phyloP scores from a whole-genome alignment of 2,113 vertebrate genomes.

The Pteronura brasiliensis region DNA sequence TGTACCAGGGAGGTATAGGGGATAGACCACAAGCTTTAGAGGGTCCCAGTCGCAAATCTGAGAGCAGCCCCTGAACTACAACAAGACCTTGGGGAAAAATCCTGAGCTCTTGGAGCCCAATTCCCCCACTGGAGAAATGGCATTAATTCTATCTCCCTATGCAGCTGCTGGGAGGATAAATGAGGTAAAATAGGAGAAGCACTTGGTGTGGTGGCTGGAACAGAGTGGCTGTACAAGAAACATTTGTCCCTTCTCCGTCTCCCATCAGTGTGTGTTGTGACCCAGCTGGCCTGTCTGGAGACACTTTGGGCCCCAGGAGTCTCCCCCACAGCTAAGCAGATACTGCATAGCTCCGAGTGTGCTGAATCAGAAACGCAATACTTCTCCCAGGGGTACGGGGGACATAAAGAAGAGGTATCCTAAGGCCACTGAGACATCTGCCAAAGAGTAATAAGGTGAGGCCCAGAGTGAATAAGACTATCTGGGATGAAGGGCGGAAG shows the following conservation, averaged over 20 bases:
- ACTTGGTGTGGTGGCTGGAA: background rate
- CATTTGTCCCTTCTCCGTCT: accelerated
- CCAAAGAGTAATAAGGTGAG: background rate
- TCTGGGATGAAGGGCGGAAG: background rate
- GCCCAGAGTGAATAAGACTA: background rate
- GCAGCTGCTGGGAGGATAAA: background rate
- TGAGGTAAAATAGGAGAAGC: background rate
- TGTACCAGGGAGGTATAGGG: background rate
- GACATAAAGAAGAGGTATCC: background rate
- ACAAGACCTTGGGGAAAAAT: background rate
- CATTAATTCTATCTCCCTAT: background rate
- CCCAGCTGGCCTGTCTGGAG: background rate
- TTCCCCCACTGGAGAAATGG: background rate
- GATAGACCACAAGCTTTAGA: background rate
- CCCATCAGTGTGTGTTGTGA: background rate
- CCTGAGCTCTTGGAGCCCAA: background rate
- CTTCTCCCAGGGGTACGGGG: background rate
- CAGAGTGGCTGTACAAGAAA: background rate
- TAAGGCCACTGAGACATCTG: background rate
- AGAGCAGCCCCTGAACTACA: background rate
- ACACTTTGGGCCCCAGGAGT: background rate
- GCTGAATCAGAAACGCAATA: background rate
- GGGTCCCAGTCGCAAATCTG: background rate
- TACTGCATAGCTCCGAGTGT: background rate
- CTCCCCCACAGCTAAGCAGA: background rate